Evolutionary conservation across 2,113 vertebrate genomes (phyloP).

Genomic region (Clarias macrocephalus): DNA sequence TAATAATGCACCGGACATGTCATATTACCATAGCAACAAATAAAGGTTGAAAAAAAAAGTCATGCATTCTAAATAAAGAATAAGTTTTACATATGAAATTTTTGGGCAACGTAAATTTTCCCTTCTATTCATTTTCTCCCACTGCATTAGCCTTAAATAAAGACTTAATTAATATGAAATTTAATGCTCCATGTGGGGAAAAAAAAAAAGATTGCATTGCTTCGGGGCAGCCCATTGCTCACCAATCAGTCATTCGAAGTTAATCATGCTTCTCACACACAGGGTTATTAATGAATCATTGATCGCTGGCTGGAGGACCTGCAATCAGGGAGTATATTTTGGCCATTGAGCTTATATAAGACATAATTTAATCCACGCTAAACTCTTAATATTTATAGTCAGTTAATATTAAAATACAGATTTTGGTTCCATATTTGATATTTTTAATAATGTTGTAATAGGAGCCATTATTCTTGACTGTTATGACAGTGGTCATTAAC

Average conservation of each 20-base stretch:
- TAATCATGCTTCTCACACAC: slow-evolving; percentile 28
- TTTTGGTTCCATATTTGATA: slow-evolving; percentile 15
- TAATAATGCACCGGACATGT: too few relatives aligned
- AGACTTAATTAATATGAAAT: background rate
- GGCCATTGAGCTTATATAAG: background rate
- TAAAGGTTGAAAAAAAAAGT: background rate
- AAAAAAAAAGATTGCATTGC: background rate
- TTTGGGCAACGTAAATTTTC: background rate
- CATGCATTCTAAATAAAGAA: background rate
- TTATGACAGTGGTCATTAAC: slow-evolving; percentile 36
- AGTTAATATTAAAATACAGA: slow-evolving; percentile 35
- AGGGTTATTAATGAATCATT: slow-evolving; percentile 32
- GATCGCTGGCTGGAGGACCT: background rate
- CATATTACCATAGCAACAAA: background rate
- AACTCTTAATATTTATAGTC: slow-evolving; percentile 47
- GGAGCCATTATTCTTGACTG: slow-evolving; percentile 8
- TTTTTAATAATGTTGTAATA: slow-evolving; percentile 6
- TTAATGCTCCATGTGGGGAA: background rate
- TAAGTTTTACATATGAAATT: background rate
- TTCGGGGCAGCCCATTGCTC: background rate
- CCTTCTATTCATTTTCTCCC: background rate
- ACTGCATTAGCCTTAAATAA: background rate
- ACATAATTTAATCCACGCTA: background rate
- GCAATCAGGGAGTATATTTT: background rate
- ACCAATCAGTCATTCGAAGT: slow-evolving; percentile 13